Percentiles rank a stretch among this genome's conserved stretches.
phyloP scores from a whole-genome alignment of 1,140 invertebrate genomes.

The Hetaerina americana region DNA sequence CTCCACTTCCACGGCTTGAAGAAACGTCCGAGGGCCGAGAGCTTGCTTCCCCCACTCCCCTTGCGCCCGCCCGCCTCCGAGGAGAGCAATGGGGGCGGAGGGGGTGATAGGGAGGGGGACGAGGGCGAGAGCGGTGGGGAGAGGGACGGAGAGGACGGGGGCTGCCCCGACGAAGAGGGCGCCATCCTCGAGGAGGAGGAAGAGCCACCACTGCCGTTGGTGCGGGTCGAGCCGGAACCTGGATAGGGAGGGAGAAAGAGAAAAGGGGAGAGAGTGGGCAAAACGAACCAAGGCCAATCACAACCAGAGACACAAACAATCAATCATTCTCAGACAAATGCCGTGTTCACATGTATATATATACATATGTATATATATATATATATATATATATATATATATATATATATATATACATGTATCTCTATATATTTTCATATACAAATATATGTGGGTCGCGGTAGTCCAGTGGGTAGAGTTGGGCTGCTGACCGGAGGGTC shows the following conservation, averaged over 20 bases:
- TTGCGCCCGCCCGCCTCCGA: constrained; percentile 57
- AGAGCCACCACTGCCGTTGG: background rate
- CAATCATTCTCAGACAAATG: too few species aligned
- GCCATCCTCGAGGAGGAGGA: background rate
- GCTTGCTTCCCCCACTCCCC: constrained; percentile 81
- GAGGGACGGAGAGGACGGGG: background rate
- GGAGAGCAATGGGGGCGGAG: constrained; percentile 43
- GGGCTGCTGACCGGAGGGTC: too few species aligned
- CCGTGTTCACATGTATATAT: background rate
- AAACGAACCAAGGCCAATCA: too few species aligned
- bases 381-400: background rate
- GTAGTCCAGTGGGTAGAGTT: too few species aligned
- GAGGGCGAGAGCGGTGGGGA: constrained; percentile 5
- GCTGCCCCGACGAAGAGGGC: background rate
- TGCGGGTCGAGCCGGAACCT: background rate
- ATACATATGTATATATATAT: background rate
- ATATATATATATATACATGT: too few species aligned
- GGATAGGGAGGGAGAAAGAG: background rate
- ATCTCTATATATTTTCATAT: too few species aligned
- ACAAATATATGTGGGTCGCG: too few species aligned
- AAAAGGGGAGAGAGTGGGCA: too few species aligned
- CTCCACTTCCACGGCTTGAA: constrained; percentile 99
- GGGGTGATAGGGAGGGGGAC: constrained; percentile 12
- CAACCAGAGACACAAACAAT: too few species aligned
- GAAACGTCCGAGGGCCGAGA: constrained; percentile 82